Evolutionary conservation across 1,140 invertebrate species (phyloP).

Genomic region (Conopomorpha cramerella): DNA sequence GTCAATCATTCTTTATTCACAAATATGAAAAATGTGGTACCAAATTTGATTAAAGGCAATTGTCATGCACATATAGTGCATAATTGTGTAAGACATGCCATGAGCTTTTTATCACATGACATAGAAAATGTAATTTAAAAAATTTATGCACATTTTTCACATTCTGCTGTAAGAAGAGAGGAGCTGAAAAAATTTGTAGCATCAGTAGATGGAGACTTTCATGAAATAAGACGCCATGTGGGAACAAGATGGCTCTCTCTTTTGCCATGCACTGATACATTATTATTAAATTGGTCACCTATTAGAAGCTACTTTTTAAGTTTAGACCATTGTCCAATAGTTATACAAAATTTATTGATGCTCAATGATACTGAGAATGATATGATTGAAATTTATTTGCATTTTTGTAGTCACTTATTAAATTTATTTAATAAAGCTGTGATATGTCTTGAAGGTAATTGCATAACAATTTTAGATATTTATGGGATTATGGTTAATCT

Average conservation of each 20-base stretch:
- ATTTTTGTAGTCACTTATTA: background rate
- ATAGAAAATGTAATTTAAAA: conserved; percentile 8
- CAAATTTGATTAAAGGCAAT: conserved; percentile 13
- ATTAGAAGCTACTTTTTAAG: background rate
- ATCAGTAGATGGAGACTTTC: conserved; percentile 6
- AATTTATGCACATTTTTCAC: conserved; percentile 5
- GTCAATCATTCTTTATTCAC: conserved; percentile 13
- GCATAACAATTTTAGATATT: background rate
- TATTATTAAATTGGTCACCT: conserved; percentile 7
- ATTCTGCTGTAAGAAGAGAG: conserved; percentile 7
- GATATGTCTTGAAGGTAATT: background rate
- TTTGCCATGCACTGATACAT: conserved; percentile 5
- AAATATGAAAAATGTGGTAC: conserved; percentile 11
- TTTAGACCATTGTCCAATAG: background rate
- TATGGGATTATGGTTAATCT: background rate
- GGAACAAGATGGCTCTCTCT: conserved; percentile 5
- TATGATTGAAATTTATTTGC: conserved; percentile 4
- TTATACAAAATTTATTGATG: background rate
- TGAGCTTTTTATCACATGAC: conserved; percentile 6
- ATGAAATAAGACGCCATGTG: conserved; percentile 6
- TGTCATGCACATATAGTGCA: too few relatives aligned
- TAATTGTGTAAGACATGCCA: too few relatives aligned
- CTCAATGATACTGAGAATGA: background rate
- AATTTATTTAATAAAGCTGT: background rate
- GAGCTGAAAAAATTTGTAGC: conserved; percentile 10